A percentile compares a stretch with the other conserved stretches of the same genome.
These are phyloP conservation scores for Rhadina sibilatrix DNA, from an alignment of 2,113 vertebrate species.

Conservation along the genomic window DNA sequence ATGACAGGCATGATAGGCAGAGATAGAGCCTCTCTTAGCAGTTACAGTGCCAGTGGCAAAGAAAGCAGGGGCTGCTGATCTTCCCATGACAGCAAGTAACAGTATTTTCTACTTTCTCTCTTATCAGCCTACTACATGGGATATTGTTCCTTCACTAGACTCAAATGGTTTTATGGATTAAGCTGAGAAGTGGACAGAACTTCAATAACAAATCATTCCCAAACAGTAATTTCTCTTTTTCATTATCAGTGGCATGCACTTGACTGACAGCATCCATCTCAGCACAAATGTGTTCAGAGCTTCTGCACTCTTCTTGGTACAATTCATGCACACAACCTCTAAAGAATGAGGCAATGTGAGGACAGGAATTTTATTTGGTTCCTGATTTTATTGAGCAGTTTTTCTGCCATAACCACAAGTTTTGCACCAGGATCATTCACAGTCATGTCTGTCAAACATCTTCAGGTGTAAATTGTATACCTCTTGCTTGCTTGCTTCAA, in stretches of 20 bases:
- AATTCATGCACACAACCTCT: neutral
- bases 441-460: neutral
- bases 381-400: constrained; percentile 21
- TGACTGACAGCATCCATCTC: constrained; percentile 58
- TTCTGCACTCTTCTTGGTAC: neutral
- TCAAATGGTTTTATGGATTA: constrained; percentile 66
- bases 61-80: neutral
- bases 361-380: constrained; percentile 34
- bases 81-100: constrained; percentile 19
- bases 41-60: neutral
- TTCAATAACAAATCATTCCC: constrained; percentile 68
- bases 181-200: constrained; percentile 57
- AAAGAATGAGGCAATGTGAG: constrained; percentile 8
- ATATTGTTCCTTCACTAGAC: constrained; percentile 36
- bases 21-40: neutral
- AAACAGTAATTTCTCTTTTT: constrained; percentile 60
- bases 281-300: neutral
- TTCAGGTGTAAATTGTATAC: neutral
- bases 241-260: constrained; percentile 32
- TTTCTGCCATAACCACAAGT: neutral
- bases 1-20: neutral
- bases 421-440: neutral
- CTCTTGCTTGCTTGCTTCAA: neutral
- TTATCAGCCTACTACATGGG: constrained; percentile 39
- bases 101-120: constrained; percentile 30